Base-by-base conservation (phyloP, 2,113 vertebrate species). In the Cyanistes caeruleus region DNA sequence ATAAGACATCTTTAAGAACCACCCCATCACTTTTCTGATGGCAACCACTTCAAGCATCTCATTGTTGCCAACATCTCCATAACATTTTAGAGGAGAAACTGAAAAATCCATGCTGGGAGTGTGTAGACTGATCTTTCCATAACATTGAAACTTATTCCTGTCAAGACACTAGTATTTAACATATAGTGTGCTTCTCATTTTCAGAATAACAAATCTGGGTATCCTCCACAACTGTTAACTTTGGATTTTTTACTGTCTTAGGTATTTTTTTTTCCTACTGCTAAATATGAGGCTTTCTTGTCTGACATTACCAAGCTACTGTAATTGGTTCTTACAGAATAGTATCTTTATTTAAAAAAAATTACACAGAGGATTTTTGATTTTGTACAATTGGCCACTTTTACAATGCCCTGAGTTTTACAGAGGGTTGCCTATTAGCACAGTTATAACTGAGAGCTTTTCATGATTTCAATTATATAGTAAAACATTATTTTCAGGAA, bases 401-500 rank as follows among this genome's bases (percentile, higher is more conserved):
- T 74, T 81, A 48, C 33, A 96, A 52, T 77, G 59, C 55, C 35
- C 21, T 20, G 27, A 68, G 39, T 74, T 90, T 93, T 93, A 76
- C 28, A 74, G 13, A 67, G 33, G 30, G 22, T 13, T 43, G 27
- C 37, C 41, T 86, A 58, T 87, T 82, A 88, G 21, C 51, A 77
- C 55, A 77, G 78, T 77, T 88, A 63, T 15, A 33, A 59, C 27
- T 91, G 90, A 96, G 62, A 92, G 78, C 31, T 62, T 48, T 55
- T 91, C 33, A 63, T 39, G 60, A 58, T 97, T 95, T 97, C 72
- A 63, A 88, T 90, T 89, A 70, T 78, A 89, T 53, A 91, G 24
- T 93, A 93, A 91, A 91, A 83, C 37, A 35, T 84, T 94, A 62
- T 76, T 93, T 93, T 91, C 84, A 90, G 70, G 78, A 86, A 65